Percentiles rank a stretch among this genome's conserved stretches.
These are phyloP conservation scores for Cataglyphis hispanica DNA, from an alignment of 1,140 invertebrate species.

Conservation along the genomic window DNA sequence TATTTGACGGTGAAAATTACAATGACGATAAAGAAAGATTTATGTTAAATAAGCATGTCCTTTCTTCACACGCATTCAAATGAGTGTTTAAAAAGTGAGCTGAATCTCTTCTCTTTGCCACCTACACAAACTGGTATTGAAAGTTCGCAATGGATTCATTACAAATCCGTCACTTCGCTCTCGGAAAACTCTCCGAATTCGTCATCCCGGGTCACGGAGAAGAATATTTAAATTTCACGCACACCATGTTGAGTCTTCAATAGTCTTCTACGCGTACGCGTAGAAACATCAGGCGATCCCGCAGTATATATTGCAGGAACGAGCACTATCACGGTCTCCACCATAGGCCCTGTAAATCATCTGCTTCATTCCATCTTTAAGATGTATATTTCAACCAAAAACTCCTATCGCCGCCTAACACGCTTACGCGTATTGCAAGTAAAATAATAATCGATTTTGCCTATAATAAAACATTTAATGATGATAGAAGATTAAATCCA, in stretches of 20 bases:
- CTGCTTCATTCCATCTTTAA: background rate
- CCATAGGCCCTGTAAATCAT: background rate
- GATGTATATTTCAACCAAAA: constrained; percentile 40
- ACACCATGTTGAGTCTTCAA: background rate
- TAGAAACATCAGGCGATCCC: background rate
- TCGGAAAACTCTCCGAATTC: constrained; percentile 2
- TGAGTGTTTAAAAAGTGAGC: too few species aligned
- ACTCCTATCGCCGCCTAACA: too few species aligned
- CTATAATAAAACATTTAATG: too few species aligned
- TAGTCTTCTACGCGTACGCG: background rate
- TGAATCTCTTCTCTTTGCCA: too few species aligned
- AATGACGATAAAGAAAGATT: background rate
- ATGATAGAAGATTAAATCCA: constrained; percentile 24
- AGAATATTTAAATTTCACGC: background rate
- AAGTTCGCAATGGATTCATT: constrained; percentile 30
- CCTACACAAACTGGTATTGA: background rate
- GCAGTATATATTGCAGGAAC: too few species aligned
- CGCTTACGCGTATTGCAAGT: constrained; percentile 14
- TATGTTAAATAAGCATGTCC: background rate
- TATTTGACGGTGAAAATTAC: too few species aligned
- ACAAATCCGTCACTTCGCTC: background rate
- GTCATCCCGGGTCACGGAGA: background rate
- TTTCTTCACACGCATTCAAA: too few species aligned
- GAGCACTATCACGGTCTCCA: too few species aligned
- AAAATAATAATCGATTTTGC: too few species aligned